A percentile compares a stretch with the other conserved stretches of the same genome.
These are phyloP conservation scores for Menura novaehollandiae DNA, from an alignment of 2,113 vertebrate genomes.

Conservation along the genomic window DNA sequence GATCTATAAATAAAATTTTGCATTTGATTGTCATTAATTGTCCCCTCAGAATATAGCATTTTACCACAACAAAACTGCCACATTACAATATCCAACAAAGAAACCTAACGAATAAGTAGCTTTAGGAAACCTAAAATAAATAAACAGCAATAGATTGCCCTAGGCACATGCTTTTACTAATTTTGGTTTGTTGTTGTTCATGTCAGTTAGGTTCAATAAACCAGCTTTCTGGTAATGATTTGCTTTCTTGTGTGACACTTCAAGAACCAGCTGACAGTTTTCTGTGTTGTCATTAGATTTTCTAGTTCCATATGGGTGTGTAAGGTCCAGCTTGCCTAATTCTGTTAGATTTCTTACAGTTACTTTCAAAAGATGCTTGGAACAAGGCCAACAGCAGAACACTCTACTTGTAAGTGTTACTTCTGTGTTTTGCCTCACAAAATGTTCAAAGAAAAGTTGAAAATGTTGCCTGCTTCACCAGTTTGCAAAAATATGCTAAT, in stretches of 20 bases:
- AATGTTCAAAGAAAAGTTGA: not conserved
- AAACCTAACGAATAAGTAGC: not conserved
- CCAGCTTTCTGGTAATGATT: not conserved
- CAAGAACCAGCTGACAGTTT: constrained; percentile 10
- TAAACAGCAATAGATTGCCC: constrained; percentile 14
- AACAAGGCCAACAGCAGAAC: not conserved
- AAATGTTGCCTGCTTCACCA: constrained; percentile 6
- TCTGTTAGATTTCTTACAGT: not conserved
- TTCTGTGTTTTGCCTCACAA: constrained; percentile 52
- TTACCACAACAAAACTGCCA: not conserved
- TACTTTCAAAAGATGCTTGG: not conserved
- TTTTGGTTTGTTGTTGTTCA: constrained; percentile 37
- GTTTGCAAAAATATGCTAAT: constrained; percentile 22
- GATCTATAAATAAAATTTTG: not conserved
- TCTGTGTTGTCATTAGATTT: constrained; percentile 37
- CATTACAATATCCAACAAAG: not conserved
- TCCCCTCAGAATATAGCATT: not conserved
- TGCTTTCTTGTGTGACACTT: constrained; percentile 4
- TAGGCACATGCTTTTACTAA: constrained; percentile 39
- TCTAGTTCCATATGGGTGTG: not conserved
- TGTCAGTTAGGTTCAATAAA: constrained; percentile 36
- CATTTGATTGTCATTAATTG: not conserved
- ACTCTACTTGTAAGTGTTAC: not conserved
- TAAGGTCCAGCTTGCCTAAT: constrained; percentile 14
- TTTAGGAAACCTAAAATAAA: constrained; percentile 19